Conservation (phyloP, 2,113 vertebrate species). For the Hucho hucho region DNA sequence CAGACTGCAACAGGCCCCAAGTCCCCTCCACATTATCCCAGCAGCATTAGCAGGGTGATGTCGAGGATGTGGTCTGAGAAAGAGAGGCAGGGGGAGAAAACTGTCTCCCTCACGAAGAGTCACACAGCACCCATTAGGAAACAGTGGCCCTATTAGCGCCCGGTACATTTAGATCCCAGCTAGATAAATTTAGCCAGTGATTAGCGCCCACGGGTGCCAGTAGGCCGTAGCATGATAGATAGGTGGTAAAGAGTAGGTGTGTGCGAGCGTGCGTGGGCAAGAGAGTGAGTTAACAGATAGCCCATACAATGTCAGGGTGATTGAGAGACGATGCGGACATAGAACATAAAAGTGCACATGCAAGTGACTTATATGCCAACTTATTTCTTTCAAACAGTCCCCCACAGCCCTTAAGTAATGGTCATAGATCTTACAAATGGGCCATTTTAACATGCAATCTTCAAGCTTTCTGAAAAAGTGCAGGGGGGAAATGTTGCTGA, state of each 20-base stretch:
- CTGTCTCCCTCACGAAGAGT: conserved; percentile 29
- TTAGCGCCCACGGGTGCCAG: conserved; percentile 45
- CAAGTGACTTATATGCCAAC: conserved; percentile 19
- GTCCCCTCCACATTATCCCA: conserved; percentile 41
- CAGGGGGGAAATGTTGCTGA: no score
- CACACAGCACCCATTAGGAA: conserved; percentile 48
- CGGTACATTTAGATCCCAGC: conserved; percentile 49
- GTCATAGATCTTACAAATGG: not conserved
- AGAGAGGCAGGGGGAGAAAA: conserved; percentile 16
- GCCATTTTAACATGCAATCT: conserved; percentile 12
- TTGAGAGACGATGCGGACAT: not conserved
- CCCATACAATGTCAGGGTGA: conserved; percentile 21
- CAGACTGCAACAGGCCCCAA: conserved; percentile 38
- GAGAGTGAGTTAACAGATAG: conserved; percentile 11
- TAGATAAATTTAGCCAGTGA: conserved; percentile 60
- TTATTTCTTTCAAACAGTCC: not conserved
- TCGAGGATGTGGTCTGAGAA: conserved; percentile 46
- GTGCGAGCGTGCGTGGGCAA: conserved; percentile 13
- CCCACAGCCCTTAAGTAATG: not conserved
- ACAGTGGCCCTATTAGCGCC: conserved; percentile 55
- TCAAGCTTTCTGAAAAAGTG: conserved; percentile 36
- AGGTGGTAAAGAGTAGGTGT: conserved; percentile 33
- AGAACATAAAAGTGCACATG: conserved; percentile 29
- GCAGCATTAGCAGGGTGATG: conserved; percentile 38
- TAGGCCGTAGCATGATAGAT: conserved; percentile 26